These are phyloP conservation scores for Passerina amoena DNA, from an alignment of 2,113 vertebrate species.

Conservation along the genomic window DNA sequence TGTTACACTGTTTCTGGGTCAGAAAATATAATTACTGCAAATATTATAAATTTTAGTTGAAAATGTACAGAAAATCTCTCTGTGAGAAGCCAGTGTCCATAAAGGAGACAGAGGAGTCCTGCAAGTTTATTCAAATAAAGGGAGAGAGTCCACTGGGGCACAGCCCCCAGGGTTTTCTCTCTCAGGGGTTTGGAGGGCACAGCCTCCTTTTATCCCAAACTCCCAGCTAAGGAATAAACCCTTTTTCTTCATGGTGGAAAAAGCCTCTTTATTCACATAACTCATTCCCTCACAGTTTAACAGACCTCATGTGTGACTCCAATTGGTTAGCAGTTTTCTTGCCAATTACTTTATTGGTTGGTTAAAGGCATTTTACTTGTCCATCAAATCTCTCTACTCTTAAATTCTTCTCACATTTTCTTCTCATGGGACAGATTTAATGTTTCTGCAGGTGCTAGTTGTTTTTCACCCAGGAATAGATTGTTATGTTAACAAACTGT, in stretches of 20 bases:
- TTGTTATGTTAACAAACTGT: not conserved
- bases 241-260: not conserved
- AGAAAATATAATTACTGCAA: not conserved
- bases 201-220: not conserved
- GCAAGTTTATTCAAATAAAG: fast-evolving
- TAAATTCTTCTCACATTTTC: not conserved
- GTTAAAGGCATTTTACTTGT: not conserved
- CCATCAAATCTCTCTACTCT: not conserved
- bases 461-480: not conserved
- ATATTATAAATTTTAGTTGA: not conserved
- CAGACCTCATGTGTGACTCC: not conserved
- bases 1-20: not conserved
- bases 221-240: not conserved
- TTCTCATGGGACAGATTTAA: not conserved
- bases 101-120: not conserved
- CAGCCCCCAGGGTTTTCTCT: fast-evolving
- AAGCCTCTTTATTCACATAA: not conserved
- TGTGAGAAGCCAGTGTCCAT: not conserved
- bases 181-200: fast-evolving
- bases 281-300: not conserved
- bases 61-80: not conserved
- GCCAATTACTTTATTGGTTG: not conserved
- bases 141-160: fast-evolving
- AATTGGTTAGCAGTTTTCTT: not conserved
- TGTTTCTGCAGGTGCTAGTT: not conserved